Conservation (phyloP, 2,113 vertebrate genomes). For the Noctilio leporinus region DNA sequence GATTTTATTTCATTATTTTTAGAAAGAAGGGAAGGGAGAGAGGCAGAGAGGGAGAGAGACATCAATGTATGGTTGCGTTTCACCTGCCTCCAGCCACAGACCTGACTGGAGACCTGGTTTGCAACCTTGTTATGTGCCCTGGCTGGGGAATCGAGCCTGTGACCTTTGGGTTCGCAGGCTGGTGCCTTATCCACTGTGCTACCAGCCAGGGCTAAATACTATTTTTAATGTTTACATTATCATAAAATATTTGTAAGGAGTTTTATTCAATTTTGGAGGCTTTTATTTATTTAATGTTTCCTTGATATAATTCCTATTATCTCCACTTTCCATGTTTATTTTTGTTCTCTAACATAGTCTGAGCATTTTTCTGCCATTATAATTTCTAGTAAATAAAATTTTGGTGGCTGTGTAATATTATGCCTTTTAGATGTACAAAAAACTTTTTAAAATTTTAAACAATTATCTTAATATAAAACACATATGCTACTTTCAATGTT, state of each 20-base stretch:
- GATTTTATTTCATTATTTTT: too few species aligned
- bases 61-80: too few species aligned
- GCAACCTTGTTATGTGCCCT: too few species aligned
- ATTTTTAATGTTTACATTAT: background rate
- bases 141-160: too few species aligned
- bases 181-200: too few species aligned
- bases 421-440: background rate
- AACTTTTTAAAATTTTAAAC: background rate
- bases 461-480: background rate
- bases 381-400: background rate
- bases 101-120: too few species aligned
- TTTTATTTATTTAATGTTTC: background rate
- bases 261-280: background rate
- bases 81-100: too few species aligned
- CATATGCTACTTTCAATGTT: background rate
- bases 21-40: too few species aligned
- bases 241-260: background rate
- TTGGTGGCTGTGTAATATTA: background rate
- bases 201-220: too few species aligned
- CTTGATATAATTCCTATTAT: background rate
- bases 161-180: too few species aligned
- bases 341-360: background rate
- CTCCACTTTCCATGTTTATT: background rate
- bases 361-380: background rate
- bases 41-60: too few species aligned